Evolutionary conservation across 1,140 invertebrate genomes (phyloP), one percentile per base, ranked within the genome.

Genomic region (Platyscapa corneri): DNA sequence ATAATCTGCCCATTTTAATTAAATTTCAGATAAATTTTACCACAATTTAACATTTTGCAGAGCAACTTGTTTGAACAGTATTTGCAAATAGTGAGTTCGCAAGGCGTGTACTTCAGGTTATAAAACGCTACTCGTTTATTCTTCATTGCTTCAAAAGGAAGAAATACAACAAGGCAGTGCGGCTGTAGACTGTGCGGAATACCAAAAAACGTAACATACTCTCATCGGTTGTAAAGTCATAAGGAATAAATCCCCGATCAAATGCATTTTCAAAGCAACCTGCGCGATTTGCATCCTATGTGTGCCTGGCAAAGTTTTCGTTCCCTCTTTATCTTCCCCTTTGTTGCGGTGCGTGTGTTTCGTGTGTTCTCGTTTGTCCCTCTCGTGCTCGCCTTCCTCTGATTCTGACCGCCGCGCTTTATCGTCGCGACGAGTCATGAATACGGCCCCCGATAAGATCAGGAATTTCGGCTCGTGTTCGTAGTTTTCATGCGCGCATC

Each of bases 371-470:
- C 23, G 70, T 23, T 42, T 42, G 37, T 23, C 20, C 20, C 14
- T 20, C n/a, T 39, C 34, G n/a, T 0, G 49, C 18, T 53, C 56
- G 20, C 56, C 23, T 56, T 56, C 56, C 70, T 74, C 12, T 5
- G n/a, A n/a, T n/a, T 27, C 14, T 42, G 0, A 32, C 20, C 70
- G 12, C 37, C 27, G 37, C 37, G 16, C n/a, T 74, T 74, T 74
- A 74, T 74, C 70, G 37, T 74, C 20, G 14, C 37, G 70, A 5
- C 46, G 46, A 77, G 46, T 56, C 75, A 56, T 77, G 75, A 77
- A 77, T 77, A 77, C 12, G 27, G 32, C 42, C 3, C 42, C 18
- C n/a, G 75, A 77, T 77, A 77, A 77, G 6, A 77, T 77, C 75
- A 27, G 46, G 16, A 77, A 77, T 77, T 77, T 34, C 8, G 75